These are phyloP conservation scores for Blastomussa wellsi DNA, from an alignment of 92 coral and sea anemone genomes.

Conservation along the genomic window DNA sequence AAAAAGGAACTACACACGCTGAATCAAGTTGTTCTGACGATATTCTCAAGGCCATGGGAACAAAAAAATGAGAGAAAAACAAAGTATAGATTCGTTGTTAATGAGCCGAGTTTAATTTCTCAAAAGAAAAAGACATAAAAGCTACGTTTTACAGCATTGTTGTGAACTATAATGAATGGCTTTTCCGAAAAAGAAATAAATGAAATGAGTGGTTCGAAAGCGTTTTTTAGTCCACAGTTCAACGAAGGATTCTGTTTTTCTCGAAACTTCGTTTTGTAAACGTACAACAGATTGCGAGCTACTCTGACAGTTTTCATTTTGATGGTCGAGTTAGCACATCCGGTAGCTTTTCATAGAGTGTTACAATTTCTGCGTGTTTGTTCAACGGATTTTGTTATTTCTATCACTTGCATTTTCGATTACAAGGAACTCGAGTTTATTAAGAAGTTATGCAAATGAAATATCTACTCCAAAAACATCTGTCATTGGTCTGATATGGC, in stretches of 20 bases:
- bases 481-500: slow-evolving; percentile 1
- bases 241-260: not conserved
- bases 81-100: not conserved
- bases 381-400: not conserved
- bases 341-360: not conserved
- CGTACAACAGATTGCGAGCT: not conserved
- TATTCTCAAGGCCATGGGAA: not conserved
- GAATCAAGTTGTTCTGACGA: not conserved
- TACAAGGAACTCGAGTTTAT: slow-evolving; percentile 5
- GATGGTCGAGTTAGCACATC: not conserved
- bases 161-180: not conserved
- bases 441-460: slow-evolving; percentile 44
- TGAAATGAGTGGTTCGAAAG: not conserved
- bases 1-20: not conserved
- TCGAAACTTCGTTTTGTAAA: not conserved
- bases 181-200: not conserved
- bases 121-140: not conserved
- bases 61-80: not conserved
- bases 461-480: slow-evolving; percentile 26
- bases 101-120: slow-evolving; percentile 2
- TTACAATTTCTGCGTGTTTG: not conserved
- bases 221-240: not conserved
- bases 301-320: not conserved
- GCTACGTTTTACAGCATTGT: not conserved
- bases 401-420: not conserved